Evolutionary conservation across 2,797 vertebrate species (phyloP).

Genomic region (Sebastiscus albofasciatus): DNA sequence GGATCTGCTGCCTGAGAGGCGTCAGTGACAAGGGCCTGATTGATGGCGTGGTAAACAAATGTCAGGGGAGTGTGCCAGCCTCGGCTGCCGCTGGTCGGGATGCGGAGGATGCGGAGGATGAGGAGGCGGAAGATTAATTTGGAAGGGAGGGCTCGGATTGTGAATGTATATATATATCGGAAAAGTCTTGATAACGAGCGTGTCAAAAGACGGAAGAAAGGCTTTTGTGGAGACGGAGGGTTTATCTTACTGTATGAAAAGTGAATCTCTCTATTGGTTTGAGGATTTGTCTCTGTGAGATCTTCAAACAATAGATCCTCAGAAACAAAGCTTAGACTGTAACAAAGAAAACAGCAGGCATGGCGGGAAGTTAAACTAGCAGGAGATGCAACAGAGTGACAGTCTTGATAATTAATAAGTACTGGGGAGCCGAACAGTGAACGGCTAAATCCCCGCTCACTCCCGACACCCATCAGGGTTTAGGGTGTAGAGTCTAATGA

Average conservation of each 20-base stretch:
- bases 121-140: slow-evolving; percentile 53
- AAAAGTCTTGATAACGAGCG: slow-evolving; percentile 29
- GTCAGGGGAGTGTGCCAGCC: slow-evolving; percentile 73
- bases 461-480: slow-evolving; percentile 34
- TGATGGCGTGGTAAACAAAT: slow-evolving; percentile 80
- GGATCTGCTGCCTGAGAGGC: slow-evolving; percentile 66
- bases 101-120: slow-evolving; percentile 32
- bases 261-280: slow-evolving; percentile 41
- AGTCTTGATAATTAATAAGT: slow-evolving; percentile 61
- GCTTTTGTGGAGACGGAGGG: slow-evolving; percentile 36
- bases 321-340: slow-evolving; percentile 17
- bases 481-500: slow-evolving; percentile 58
- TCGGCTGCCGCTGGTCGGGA: slow-evolving; percentile 39
- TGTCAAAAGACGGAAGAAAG: slow-evolving; percentile 30
- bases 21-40: slow-evolving; percentile 70
- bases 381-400: slow-evolving; percentile 48
- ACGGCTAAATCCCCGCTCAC: slow-evolving; percentile 16
- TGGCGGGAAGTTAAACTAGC: slow-evolving; percentile 36
- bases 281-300: slow-evolving; percentile 44
- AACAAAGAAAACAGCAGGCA: slow-evolving; percentile 35
- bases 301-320: slow-evolving; percentile 51
- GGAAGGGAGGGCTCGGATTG: slow-evolving; percentile 7
- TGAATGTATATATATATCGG: slow-evolving; percentile 1
- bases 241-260: slow-evolving; percentile 53
- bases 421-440: slow-evolving; percentile 33